Percentiles rank a stretch among this genome's conserved stretches.
These are phyloP conservation scores for Hydrotaea diabolus DNA, from an alignment of 2,888 invertebrate genomes.

Conservation along the genomic window DNA sequence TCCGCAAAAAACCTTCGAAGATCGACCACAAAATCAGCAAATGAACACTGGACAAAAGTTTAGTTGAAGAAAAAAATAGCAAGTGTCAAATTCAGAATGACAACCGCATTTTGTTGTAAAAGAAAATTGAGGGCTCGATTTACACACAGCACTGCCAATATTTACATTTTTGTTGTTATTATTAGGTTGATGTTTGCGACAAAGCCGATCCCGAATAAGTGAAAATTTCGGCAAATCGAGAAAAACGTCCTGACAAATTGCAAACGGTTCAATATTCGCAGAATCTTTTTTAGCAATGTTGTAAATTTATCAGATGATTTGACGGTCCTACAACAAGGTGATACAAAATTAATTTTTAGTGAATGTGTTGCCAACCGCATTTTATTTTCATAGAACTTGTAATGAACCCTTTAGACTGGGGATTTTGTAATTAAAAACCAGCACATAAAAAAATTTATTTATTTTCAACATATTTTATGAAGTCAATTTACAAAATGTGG, in stretches of 20 bases:
- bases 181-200: not conserved
- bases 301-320: not conserved
- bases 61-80: slow-evolving; percentile 11
- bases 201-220: not conserved
- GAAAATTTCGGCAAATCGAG: not conserved
- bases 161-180: slow-evolving; percentile 10
- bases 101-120: slow-evolving; percentile 22
- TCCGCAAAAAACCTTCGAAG: slow-evolving; percentile 2
- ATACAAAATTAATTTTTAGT: too few relatives aligned
- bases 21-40: slow-evolving; percentile 18
- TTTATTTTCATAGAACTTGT: too few relatives aligned
- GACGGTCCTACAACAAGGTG: not conserved
- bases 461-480: too few relatives aligned
- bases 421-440: too few relatives aligned
- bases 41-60: too few relatives aligned
- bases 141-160: not conserved
- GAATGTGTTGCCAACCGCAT: too few relatives aligned
- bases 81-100: slow-evolving; percentile 39
- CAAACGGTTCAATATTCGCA: too few relatives aligned
- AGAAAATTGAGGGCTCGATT: not conserved
- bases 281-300: slow-evolving; percentile 1
- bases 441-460: too few relatives aligned
- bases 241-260: not conserved
- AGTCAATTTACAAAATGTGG: too few relatives aligned
- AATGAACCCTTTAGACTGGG: too few relatives aligned